Conservation (phyloP, 2,888 invertebrate genomes). For the Scaptomyza tumidula region DNA sequence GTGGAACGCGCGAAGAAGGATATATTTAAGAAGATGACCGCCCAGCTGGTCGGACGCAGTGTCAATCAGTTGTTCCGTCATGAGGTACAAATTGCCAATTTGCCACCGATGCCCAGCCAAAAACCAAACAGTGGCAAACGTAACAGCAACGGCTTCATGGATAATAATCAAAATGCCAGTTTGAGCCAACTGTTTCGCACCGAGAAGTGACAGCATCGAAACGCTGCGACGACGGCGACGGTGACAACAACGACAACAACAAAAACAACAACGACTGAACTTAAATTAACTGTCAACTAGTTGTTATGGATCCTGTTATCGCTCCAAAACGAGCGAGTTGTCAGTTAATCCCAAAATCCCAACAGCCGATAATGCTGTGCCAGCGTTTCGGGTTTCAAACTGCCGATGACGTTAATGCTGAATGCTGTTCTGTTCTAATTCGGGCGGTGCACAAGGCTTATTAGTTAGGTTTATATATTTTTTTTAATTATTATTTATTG, state of each 20-base stretch:
- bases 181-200: conserved; percentile 77
- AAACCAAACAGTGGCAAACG: conserved; percentile 33
- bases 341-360: too few species aligned
- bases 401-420: conserved; percentile 1
- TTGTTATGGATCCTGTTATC: conserved; percentile 10
- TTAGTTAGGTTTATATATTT: conserved; percentile 16
- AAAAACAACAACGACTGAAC: conserved; percentile 64
- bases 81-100: conserved; percentile 93
- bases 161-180: conserved; percentile 79
- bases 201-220: conserved; percentile 70
- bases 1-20: conserved; percentile 96
- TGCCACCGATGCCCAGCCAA: conserved; percentile 88
- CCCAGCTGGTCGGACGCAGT: conserved; percentile 92
- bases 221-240: conserved; percentile 24
- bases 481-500: conserved; percentile 35
- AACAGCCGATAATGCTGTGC: not conserved
- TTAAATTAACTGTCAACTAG: conserved; percentile 70
- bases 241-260: conserved; percentile 61
- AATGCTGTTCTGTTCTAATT: not conserved
- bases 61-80: conserved; percentile 94
- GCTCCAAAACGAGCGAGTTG: not conserved
- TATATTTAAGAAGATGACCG: conserved; percentile 94
- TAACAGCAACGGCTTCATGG: conserved; percentile 69
- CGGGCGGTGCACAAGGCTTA: conserved; percentile 13
- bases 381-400: not conserved